Percentiles rank a stretch among this genome's conserved stretches.
These are phyloP conservation scores for Chondrosia reniformis DNA, from an alignment of 37 sponge, comb jelly and placozoan species.

Conservation along the genomic window DNA sequence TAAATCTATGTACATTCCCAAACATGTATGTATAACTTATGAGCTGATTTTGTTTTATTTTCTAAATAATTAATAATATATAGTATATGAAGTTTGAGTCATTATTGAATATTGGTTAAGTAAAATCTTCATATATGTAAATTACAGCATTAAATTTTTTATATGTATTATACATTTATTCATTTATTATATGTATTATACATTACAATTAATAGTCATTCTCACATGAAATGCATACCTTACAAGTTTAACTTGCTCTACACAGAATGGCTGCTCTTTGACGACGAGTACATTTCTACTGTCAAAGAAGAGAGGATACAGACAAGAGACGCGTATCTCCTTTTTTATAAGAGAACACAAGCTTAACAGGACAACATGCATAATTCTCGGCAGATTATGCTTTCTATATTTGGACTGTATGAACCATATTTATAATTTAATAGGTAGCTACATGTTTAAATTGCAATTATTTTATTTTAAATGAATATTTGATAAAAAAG, in stretches of 20 bases:
- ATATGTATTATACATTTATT: background rate
- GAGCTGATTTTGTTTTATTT: background rate
- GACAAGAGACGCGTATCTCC: conserved; percentile 59
- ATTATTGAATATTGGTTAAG: background rate
- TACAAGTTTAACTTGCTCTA: background rate
- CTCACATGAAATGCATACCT: too few species aligned
- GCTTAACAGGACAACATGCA: too few species aligned
- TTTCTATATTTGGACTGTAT: too few species aligned
- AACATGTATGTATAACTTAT: too few species aligned
- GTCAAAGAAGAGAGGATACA: conserved; percentile 23
- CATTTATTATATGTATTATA: background rate
- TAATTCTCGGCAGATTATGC: too few species aligned
- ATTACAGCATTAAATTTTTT: background rate
- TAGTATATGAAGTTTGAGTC: background rate
- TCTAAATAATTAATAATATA: background rate
- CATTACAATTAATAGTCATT: too few species aligned
- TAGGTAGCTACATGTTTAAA: too few species aligned
- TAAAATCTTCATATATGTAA: background rate
- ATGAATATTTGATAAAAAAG: too few species aligned
- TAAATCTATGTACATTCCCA: background rate
- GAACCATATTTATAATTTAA: too few species aligned
- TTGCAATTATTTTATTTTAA: too few species aligned
- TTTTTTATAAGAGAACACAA: conserved; percentile 56
- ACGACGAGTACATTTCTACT: conserved; percentile 51
- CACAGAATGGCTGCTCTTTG: conserved; percentile 67